Percentiles rank a stretch among this genome's conserved stretches.
Conservation (phyloP, 35 echinoderm and acorn worm species). For the Heliocidaris tuberculata region DNA sequence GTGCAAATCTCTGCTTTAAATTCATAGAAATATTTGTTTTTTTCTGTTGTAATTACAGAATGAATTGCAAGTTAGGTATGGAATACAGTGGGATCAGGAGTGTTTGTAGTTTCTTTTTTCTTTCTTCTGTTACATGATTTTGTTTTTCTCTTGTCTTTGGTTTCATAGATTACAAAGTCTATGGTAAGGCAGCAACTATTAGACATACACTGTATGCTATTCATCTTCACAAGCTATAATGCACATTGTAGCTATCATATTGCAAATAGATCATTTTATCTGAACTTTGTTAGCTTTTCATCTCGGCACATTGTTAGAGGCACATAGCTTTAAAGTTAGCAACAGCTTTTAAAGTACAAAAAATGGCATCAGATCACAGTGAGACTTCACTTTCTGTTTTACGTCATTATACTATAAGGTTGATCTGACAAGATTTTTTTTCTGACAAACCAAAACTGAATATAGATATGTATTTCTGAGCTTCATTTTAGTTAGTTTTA, state of each 20-base stretch:
- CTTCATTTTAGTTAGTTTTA: not conserved
- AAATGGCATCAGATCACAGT: not conserved
- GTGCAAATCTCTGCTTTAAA: not conserved
- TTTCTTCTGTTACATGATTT: not conserved
- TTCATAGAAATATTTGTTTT: not conserved
- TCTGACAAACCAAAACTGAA: no score
- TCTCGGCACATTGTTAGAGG: not conserved
- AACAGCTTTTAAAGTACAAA: not conserved
- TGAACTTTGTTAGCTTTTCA: not conserved
- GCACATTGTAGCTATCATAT: not conserved
- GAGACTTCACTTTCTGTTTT: no score
- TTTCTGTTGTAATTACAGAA: not conserved
- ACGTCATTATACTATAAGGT: no score
- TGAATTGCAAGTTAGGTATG: not conserved
- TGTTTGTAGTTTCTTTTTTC: not conserved
- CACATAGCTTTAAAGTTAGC: not conserved
- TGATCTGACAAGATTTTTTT: no score
- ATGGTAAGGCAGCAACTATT: not conserved
- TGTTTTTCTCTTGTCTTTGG: not conserved
- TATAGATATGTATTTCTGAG: no score
- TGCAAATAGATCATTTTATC: not conserved
- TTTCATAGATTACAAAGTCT: conserved; percentile 13
- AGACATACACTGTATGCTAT: not conserved
- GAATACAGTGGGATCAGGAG: not conserved
- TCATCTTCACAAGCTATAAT: not conserved